A percentile compares a stretch with the other conserved stretches of the same genome.
phyloP scores from a whole-genome alignment of 2,797 vertebrate genomes.

The Scleropages formosus region DNA sequence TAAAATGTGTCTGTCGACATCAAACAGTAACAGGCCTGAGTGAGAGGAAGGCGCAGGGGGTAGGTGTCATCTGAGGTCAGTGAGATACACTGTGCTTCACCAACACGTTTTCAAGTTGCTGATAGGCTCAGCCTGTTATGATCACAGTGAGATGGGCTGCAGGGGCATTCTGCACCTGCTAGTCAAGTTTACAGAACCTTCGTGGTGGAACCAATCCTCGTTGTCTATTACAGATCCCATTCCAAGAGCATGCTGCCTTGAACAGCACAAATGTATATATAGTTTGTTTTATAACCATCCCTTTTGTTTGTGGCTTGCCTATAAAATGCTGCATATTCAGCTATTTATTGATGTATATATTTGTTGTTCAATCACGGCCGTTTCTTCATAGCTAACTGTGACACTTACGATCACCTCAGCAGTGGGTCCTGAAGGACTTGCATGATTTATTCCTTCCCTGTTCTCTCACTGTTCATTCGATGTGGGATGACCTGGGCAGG shows the following conservation, averaged over 20 bases:
- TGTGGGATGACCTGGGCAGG: slow-evolving; percentile 90
- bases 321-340: background rate
- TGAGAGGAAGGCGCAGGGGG: background rate
- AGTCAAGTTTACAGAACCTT: background rate
- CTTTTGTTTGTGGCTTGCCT: background rate
- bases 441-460: slow-evolving; percentile 84
- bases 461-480: slow-evolving; percentile 86
- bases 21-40: background rate
- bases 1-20: background rate
- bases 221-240: background rate
- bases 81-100: background rate
- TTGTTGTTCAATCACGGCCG: background rate
- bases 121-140: background rate
- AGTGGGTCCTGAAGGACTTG: slow-evolving; percentile 58
- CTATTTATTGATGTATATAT: background rate
- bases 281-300: slow-evolving; percentile 11
- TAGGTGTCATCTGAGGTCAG: background rate
- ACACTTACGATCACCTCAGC: background rate
- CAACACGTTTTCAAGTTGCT: background rate
- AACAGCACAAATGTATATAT: background rate
- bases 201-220: background rate
- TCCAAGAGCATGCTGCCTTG: slow-evolving; percentile 9
- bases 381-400: slow-evolving; percentile 6
- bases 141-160: background rate
- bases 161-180: background rate